A percentile compares a stretch with the other conserved stretches of the same genome.
Evolutionary conservation across 2,797 vertebrate species (phyloP).

Genomic region (Agapornis canus): DNA sequence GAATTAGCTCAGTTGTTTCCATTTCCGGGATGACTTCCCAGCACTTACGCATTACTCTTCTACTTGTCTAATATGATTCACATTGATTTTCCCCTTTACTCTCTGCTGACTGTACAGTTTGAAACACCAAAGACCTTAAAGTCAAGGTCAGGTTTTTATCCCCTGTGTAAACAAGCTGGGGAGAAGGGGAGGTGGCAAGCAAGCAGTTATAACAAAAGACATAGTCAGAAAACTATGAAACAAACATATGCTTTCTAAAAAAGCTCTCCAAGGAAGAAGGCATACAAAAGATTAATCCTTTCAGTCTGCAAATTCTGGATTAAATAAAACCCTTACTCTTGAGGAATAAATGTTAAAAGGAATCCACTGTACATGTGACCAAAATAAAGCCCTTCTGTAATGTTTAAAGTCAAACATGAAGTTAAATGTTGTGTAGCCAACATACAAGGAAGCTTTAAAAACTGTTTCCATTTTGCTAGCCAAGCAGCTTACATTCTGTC

Average conservation of each 20-base stretch:
- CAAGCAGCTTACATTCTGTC: neutral
- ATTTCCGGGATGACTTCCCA: constrained; percentile 68
- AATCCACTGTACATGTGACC: neutral
- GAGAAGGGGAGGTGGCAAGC: neutral
- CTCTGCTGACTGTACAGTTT: constrained; percentile 76
- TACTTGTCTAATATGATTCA: constrained; percentile 73
- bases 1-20: constrained; percentile 36
- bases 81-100: constrained; percentile 78
- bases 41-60: constrained; percentile 69
- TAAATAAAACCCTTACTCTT: constrained; percentile 35
- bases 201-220: neutral
- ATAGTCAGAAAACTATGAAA: constrained; percentile 18
- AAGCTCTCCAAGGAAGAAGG: neutral
- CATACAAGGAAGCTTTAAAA: constrained; percentile 12
- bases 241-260: constrained; percentile 13
- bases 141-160: constrained; percentile 79
- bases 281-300: constrained; percentile 9
- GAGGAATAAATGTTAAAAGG: constrained; percentile 39
- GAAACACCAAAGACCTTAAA: constrained; percentile 77
- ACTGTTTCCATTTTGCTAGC: neutral
- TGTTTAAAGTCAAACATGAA: neutral
- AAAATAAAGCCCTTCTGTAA: neutral
- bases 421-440: neutral
- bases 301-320: constrained; percentile 21
- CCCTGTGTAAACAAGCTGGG: constrained; percentile 69